Evolutionary conservation across 1,140 invertebrate species (phyloP).

Genomic region (Samia ricini): DNA sequence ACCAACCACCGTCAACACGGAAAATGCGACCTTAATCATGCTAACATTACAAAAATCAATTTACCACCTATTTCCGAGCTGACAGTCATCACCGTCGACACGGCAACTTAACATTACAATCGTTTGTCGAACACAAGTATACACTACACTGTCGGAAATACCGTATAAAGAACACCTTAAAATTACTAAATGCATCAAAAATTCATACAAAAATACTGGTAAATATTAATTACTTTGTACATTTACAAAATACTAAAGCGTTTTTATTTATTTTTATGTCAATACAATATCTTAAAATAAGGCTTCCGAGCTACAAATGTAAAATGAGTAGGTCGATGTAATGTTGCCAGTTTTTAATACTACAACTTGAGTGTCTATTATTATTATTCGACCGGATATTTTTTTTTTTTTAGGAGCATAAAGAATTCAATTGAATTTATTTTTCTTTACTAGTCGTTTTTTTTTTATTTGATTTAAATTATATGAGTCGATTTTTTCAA

Average conservation of each 20-base stretch:
- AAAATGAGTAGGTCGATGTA: not conserved
- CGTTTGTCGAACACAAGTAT: not conserved
- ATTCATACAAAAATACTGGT: constrained; percentile 1
- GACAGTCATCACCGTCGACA: not conserved
- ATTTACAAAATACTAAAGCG: not conserved
- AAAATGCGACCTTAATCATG: too few relatives aligned
- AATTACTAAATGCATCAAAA: not conserved
- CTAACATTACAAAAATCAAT: too few relatives aligned
- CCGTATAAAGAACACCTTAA: not conserved
- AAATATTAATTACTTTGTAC: constrained; percentile 1
- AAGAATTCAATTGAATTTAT: too few relatives aligned
- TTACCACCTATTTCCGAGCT: not conserved
- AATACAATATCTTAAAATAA: not conserved
- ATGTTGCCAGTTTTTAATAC: not conserved
- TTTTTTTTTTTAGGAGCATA: too few relatives aligned
- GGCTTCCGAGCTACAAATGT: not conserved
- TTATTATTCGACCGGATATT: too few relatives aligned
- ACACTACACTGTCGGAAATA: not conserved
- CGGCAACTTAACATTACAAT: not conserved
- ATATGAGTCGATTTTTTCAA: too few relatives aligned
- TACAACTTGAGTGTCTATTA: not conserved
- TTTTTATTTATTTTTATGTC: not conserved
- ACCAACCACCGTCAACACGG: too few relatives aligned
- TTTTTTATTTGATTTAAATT: too few relatives aligned
- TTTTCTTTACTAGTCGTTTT: too few relatives aligned